Base-by-base conservation (phyloP, 2,888 invertebrate species). In the Pseudoips prasinana region DNA sequence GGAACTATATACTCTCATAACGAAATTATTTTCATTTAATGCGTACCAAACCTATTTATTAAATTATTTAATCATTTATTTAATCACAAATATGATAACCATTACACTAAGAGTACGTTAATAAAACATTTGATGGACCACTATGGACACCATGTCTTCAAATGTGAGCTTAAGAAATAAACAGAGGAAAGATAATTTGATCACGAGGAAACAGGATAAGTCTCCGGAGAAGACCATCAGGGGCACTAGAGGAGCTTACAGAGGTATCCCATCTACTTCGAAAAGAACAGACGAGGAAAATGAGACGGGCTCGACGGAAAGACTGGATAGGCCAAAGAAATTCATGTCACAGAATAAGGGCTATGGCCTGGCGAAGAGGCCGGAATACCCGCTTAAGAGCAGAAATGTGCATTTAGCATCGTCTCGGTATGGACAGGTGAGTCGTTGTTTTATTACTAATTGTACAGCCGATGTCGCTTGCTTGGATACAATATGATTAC, bases 271-370 rank as follows among this genome's bases (percentile, higher is more conserved):
- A 11, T 85, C 88, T 0, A 82, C 86, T 7, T 84, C 86, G 11
- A 86, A 86, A 62, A 63, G 83, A 49, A 38, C 33, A 14, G 56
- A 58, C n/a, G 86, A 86, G 18, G 85, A 85, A 35, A 80, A 78
- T 36, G 74, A 84, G 41, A 72, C 75, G 28, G 80, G 86, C 36
- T 84, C 82, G 8, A 79, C 82, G 31, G 87, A 88, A 64, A 77
- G 89, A 65, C 75, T 89, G 74, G 89, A 89, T 37, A 72, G 88
- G 63, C 82, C 89, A 59, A 89, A 88, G 78, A 89, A 89, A 73
- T 85, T 87, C 54, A 72, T 89, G 46, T 74, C 85, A 36, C 84
- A 81, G 69, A 83, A 75, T 58, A 86, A 89, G 57, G 71, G 78
- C 58, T 89, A 87, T 50, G 87, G 87, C 3, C 61, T 89, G 39